Evolutionary conservation across 2,888 invertebrate genomes (phyloP).

Genomic region (Troilus luridus): DNA sequence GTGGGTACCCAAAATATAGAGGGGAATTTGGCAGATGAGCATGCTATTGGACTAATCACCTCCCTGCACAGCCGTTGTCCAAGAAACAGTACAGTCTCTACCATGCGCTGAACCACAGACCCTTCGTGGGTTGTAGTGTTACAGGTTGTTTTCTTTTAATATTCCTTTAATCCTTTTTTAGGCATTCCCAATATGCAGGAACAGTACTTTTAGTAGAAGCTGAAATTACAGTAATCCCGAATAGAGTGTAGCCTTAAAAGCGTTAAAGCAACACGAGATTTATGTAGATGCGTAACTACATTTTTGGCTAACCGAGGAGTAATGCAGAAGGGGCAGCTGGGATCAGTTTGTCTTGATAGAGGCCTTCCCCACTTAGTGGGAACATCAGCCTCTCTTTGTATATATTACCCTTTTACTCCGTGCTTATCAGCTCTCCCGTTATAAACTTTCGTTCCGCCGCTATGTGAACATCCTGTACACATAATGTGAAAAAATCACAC

Average conservation of each 20-base stretch:
- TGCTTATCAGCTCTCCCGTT: slow-evolving; percentile 27
- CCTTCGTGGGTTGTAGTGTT: no score
- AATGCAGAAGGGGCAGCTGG: slow-evolving; percentile 39
- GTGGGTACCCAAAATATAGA: no score
- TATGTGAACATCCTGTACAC: neutral
- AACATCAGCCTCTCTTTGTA: slow-evolving; percentile 22
- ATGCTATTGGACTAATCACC: no score
- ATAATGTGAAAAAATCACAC: neutral
- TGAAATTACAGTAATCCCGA: neutral
- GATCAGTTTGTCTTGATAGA: slow-evolving; percentile 44
- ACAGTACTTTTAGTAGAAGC: no score
- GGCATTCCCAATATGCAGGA: no score
- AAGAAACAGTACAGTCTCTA: no score
- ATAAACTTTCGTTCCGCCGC: slow-evolving; percentile 4
- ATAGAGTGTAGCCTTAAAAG: neutral
- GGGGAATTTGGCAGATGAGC: no score
- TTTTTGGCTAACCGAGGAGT: neutral
- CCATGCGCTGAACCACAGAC: no score
- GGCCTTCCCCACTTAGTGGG: slow-evolving; percentile 9
- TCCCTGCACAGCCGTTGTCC: no score
- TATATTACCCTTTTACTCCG: slow-evolving; percentile 49
- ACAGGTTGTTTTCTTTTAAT: no score
- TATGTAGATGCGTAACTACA: slow-evolving; percentile 26
- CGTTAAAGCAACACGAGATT: slow-evolving; percentile 9
- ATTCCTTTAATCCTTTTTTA: no score